Conservation (phyloP, 2,888 invertebrate genomes). For the Diarsia dahlii region DNA sequence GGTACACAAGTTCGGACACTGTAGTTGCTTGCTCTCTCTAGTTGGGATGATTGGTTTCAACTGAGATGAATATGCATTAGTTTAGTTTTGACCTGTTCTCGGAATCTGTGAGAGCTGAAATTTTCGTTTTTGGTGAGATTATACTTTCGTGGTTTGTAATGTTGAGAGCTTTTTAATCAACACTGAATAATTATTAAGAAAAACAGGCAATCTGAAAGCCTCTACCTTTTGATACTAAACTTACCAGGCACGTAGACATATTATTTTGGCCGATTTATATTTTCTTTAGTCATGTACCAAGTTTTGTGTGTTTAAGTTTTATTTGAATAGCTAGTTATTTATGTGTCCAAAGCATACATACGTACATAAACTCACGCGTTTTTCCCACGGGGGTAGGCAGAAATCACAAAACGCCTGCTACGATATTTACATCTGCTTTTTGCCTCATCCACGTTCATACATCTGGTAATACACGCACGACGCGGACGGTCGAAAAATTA, state of each 20-base stretch:
- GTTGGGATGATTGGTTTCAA: conserved; percentile 18
- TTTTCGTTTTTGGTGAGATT: not conserved
- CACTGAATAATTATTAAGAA: not conserved
- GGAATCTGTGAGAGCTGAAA: not conserved
- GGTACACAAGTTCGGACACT: conserved; percentile 4
- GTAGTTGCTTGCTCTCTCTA: not conserved
- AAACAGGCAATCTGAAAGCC: not conserved
- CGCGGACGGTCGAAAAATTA: too few relatives aligned
- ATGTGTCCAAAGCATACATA: too few relatives aligned
- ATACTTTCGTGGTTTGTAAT: not conserved
- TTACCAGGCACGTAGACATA: not conserved
- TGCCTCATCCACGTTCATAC: too few relatives aligned
- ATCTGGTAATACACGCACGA: too few relatives aligned
- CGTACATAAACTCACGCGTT: too few relatives aligned
- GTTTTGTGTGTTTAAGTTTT: too few relatives aligned
- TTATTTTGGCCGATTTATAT: not conserved
- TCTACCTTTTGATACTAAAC: too few relatives aligned
- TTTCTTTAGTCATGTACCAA: not conserved
- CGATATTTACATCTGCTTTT: too few relatives aligned
- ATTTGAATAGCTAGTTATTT: too few relatives aligned
- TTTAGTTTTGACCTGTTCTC: not conserved
- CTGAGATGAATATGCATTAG: conserved; percentile 13
- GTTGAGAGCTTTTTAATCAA: not conserved
- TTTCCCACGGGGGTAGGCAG: too few relatives aligned
- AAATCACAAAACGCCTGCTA: too few relatives aligned